These are phyloP conservation scores for Piaya cayana DNA, from an alignment of 2,113 vertebrate genomes.

Conservation along the genomic window DNA sequence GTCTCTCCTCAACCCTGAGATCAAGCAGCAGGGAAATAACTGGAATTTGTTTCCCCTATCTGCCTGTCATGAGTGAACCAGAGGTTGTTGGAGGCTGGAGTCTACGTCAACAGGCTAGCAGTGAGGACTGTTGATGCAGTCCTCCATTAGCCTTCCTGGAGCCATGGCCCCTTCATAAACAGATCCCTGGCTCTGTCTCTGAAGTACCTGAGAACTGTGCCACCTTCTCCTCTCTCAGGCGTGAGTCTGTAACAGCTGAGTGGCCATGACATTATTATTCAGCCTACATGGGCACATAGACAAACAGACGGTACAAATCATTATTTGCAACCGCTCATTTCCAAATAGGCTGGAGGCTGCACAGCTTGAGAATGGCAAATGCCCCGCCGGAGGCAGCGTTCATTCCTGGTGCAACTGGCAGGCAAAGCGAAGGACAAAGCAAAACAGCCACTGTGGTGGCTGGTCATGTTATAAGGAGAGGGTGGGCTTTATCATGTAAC, in stretches of 20 bases:
- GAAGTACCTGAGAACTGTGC: background rate
- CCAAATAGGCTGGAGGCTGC: background rate
- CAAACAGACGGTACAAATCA: background rate
- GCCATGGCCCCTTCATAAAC: background rate
- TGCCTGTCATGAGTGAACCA: background rate
- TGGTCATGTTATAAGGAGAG: background rate
- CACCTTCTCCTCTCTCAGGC: background rate
- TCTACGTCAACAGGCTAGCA: background rate
- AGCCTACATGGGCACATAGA: background rate
- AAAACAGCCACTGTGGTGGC: background rate
- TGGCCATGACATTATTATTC: background rate
- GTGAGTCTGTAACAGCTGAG: background rate
- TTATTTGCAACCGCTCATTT: background rate
- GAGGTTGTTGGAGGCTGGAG: background rate
- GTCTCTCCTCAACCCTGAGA: background rate
- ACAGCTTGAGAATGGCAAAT: background rate
- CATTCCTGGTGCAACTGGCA: background rate
- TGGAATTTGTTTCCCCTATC: background rate
- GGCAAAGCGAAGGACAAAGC: background rate
- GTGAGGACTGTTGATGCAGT: background rate
- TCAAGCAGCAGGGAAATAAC: background rate
- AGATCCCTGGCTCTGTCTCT: background rate
- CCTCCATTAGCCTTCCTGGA: background rate
- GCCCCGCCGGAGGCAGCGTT: rapidly evolving
- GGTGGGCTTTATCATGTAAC: rapidly evolving